Evolutionary conservation across 1,140 invertebrate species (phyloP), one percentile per base, ranked within the genome.

Genomic region (Procambarus virginalis): DNA sequence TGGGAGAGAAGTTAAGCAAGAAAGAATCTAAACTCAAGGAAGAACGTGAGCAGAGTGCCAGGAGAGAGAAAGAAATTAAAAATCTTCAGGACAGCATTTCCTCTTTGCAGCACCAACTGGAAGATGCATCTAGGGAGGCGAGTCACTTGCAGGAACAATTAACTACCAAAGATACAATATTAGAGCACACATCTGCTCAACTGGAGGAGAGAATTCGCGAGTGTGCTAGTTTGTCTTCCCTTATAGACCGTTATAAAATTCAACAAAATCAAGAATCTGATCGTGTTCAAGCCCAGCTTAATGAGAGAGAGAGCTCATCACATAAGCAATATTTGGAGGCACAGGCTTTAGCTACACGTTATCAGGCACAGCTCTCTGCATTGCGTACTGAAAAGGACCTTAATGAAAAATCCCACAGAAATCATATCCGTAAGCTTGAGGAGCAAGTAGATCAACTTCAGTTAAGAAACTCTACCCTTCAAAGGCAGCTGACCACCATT

Each of bases 401-500:
- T 8, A 68, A n/a, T 84, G 88, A 89, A 51, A 89, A 89, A 68
- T 84, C 88, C 46, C 76, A 84, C 5, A 70, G 81, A 12, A 73
- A 51, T 8, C 45, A 83, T 22, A 58, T 89, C 20, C 73, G 81
- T n/a, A 89, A 89, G 55, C 60, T 89, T 45, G 88, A 89, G 75
- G 88, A 89, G 46, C 80, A 89, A 68, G 45, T 89, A n/a, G 88
- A 89, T 64, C 88, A 89, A 64, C 73, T 89, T 64, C 88, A 89
- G 60, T 76, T 89, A 34, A 89, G 76, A 48, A 89, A 89, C 48
- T 89, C 88, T 2, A 89, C 88, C 20, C 51, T 84, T 45, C 88
- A 89, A 81, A 76, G 88, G 55, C 88, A 89, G 58, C 75, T 89
- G 12, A 84, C 68, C 75, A 84, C 81, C n/a, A 84, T 89, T 51